phyloP scores from a whole-genome alignment of 1,140 invertebrate species.

The Agrypnia vestita region DNA sequence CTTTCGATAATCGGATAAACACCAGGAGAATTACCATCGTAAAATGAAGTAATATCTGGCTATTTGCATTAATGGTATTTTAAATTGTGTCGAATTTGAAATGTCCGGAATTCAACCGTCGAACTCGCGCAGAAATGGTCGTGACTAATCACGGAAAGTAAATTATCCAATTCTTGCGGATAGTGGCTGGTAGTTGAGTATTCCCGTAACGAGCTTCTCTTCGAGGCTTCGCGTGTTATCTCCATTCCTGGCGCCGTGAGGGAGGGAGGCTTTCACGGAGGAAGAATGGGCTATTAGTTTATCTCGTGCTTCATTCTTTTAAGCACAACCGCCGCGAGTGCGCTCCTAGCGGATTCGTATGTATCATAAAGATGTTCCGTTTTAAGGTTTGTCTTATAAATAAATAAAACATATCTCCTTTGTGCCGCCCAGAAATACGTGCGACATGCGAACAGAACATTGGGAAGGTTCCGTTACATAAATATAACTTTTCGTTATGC shows the following conservation, averaged over 20 bases:
- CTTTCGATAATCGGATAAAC: no score
- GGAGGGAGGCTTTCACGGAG: constrained; percentile 39
- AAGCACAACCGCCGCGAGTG: constrained; percentile 14
- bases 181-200: background rate
- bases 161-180: constrained; percentile 15
- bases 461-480: no score
- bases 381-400: constrained; percentile 24
- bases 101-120: background rate
- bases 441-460: background rate
- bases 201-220: constrained; percentile 33
- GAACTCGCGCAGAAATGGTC: background rate
- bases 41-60: no score
- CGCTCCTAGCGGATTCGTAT: constrained; percentile 20
- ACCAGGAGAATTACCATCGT: no score
- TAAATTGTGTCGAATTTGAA: background rate
- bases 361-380: constrained; percentile 36
- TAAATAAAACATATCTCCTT: constrained; percentile 31
- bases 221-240: constrained; percentile 36
- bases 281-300: constrained; percentile 46
- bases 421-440: background rate
- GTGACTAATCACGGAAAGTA: constrained; percentile 17
- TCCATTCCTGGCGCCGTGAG: constrained; percentile 28
- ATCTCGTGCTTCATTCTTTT: constrained; percentile 44
- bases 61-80: background rate
- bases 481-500: no score